A percentile compares a stretch with the other conserved stretches of the same genome.
Evolutionary conservation across 2,888 invertebrate species (phyloP).

Genomic region (Lepeophtheirus nordmannii): DNA sequence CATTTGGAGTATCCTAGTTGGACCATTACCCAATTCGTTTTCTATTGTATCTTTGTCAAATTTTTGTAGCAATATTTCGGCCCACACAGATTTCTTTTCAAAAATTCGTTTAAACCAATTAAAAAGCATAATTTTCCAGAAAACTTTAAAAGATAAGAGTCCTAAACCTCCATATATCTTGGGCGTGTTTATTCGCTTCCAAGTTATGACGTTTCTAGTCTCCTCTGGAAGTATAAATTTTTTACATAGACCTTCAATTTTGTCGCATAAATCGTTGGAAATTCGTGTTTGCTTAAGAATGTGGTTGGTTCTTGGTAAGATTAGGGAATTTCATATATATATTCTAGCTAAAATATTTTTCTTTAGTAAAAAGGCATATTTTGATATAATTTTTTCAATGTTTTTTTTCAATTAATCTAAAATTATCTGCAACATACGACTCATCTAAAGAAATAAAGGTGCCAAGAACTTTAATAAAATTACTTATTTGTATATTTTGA

Average conservation of each 20-base stretch:
- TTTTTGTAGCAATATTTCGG: background rate
- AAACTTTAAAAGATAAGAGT: background rate
- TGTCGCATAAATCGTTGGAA: slow-evolving; percentile 2
- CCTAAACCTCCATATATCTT: background rate
- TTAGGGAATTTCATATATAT: background rate
- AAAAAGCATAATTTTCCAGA: background rate
- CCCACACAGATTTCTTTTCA: background rate
- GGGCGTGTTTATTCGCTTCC: background rate
- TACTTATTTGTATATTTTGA: background rate
- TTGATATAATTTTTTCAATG: background rate
- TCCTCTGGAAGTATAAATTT: slow-evolving; percentile 2
- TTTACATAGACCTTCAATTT: background rate
- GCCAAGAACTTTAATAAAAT: slow-evolving; percentile 1
- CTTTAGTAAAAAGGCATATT: background rate
- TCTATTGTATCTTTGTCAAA: background rate
- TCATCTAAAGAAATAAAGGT: background rate
- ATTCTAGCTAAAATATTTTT: background rate
- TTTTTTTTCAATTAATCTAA: background rate
- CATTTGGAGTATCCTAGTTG: background rate
- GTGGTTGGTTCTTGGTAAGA: background rate
- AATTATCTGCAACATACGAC: background rate
- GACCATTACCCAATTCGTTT: background rate
- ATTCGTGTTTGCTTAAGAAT: too few species aligned
- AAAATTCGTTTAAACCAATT: slow-evolving; percentile 2
- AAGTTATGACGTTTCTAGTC: slow-evolving; percentile 1